Conservation (phyloP, 2,888 invertebrate species). For the Stictocephala bisonia region DNA sequence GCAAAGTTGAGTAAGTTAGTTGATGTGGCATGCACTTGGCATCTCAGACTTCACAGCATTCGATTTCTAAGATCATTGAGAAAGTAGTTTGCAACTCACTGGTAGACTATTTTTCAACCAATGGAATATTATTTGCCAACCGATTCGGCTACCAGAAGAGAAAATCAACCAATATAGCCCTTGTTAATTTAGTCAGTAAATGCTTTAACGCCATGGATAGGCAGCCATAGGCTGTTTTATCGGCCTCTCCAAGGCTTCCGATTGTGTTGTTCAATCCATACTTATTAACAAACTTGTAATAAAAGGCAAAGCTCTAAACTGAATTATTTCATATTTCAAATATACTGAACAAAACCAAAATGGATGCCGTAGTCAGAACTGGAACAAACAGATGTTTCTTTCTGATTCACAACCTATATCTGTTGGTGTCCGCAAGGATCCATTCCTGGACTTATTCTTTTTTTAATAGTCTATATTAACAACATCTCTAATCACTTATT, state of each 20-base stretch:
- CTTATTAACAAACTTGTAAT: too few species aligned
- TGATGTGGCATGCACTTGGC: too few species aligned
- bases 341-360: too few species aligned
- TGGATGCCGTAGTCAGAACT: too few species aligned
- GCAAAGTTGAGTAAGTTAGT: too few species aligned
- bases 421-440: too few species aligned
- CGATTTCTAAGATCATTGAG: background rate
- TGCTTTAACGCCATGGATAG: background rate
- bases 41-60: too few species aligned
- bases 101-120: background rate
- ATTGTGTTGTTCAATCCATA: too few species aligned
- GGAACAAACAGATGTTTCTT: too few species aligned
- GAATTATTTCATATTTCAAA: too few species aligned
- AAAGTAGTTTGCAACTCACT: background rate
- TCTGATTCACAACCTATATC: too few species aligned
- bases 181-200: background rate
- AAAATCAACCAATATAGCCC: background rate
- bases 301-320: too few species aligned
- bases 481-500: background rate
- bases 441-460: background rate
- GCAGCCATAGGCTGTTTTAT: background rate
- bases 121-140: background rate
- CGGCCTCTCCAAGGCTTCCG: background rate
- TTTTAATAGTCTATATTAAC: background rate
- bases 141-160: background rate